Conservation (phyloP, 35 echinoderm and acorn worm genomes). For the Patiria miniata region DNA sequence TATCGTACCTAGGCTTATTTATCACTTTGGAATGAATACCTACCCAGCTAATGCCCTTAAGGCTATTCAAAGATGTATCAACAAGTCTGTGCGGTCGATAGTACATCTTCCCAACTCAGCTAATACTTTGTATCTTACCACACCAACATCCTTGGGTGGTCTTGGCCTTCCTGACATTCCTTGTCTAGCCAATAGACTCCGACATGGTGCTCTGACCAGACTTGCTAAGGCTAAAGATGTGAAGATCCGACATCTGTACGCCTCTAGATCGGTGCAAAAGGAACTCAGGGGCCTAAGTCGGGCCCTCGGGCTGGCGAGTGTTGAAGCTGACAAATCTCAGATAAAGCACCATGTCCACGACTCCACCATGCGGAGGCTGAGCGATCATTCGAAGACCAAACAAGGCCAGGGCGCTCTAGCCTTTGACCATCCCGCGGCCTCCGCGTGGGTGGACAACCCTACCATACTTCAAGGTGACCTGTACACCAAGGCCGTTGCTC, state of each 20-base stretch:
- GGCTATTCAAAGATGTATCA: too few species aligned
- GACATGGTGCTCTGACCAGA: too few species aligned
- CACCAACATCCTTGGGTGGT: too few species aligned
- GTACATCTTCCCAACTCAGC: too few species aligned
- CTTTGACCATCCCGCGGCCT: not conserved
- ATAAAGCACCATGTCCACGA: not conserved
- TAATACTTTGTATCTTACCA: too few species aligned
- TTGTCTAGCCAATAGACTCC: too few species aligned
- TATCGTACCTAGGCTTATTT: not conserved
- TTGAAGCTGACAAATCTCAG: not conserved
- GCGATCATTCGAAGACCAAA: not conserved
- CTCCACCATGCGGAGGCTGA: not conserved
- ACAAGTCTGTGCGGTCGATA: too few species aligned
- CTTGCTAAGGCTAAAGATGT: too few species aligned
- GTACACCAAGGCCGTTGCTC: not conserved
- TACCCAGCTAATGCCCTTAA: not conserved
- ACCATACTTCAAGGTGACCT: not conserved
- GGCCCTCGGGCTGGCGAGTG: not conserved
- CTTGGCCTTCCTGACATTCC: too few species aligned
- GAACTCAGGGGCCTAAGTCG: not conserved
- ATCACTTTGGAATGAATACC: not conserved
- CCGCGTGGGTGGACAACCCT: not conserved
- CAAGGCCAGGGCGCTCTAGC: constrained; percentile 9
- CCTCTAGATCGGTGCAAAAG: not conserved
- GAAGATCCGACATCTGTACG: too few species aligned